Evolutionary conservation across 2,113 vertebrate species (phyloP).

Genomic region (Egretta garzetta): DNA sequence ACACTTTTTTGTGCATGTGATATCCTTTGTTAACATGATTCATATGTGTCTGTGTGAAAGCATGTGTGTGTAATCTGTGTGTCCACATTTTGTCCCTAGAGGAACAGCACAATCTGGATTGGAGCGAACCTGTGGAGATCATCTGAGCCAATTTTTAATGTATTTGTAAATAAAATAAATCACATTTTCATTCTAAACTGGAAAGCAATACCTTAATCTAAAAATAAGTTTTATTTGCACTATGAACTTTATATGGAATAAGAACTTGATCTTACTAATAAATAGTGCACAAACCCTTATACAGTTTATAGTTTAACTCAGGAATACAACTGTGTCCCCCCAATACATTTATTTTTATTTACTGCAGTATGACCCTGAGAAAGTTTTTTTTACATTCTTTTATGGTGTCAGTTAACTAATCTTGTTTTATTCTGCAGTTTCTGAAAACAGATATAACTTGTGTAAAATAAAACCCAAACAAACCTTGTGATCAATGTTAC

Average conservation of each 20-base stretch:
- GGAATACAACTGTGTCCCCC: background rate
- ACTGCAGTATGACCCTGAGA: background rate
- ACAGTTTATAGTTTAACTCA: background rate
- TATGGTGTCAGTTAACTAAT: background rate
- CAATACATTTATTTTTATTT: background rate
- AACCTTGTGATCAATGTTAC: background rate
- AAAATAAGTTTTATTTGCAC: background rate
- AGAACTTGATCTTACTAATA: background rate
- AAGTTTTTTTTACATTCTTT: background rate
- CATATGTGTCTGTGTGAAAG: background rate
- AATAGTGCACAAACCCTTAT: background rate
- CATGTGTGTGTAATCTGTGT: accelerated
- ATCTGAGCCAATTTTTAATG: background rate
- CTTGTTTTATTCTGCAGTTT: background rate
- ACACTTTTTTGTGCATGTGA: background rate
- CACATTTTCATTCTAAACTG: background rate
- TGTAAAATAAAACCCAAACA: background rate
- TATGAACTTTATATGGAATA: background rate
- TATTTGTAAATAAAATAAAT: background rate
- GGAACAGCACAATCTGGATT: background rate
- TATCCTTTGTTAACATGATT: background rate
- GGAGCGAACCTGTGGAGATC: background rate
- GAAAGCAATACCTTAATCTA: background rate
- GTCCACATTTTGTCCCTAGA: background rate
- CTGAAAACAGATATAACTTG: background rate